A percentile compares a stretch with the other conserved stretches of the same genome.
Conservation (phyloP, 2,797 vertebrate genomes). For the Potorous gilbertii region DNA sequence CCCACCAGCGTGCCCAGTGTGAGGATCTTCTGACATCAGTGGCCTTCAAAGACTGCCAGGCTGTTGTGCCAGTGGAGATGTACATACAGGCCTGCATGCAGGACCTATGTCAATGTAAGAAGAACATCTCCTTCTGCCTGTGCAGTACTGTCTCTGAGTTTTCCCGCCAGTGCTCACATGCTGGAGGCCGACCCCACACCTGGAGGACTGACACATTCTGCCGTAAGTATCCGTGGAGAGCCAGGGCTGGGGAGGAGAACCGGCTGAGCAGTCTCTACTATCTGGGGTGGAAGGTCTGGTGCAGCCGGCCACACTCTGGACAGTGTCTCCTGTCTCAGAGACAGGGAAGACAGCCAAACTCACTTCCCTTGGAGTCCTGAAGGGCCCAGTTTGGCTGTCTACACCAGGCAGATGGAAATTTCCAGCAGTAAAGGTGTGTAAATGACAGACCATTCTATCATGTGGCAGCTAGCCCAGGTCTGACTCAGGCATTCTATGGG, state of each 20-base stretch:
- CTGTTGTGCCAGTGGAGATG: conserved; percentile 83
- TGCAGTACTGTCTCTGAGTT: conserved; percentile 94
- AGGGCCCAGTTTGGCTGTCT: not conserved
- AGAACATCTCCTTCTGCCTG: conserved; percentile 80
- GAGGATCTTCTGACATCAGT: conserved; percentile 81
- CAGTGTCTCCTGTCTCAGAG: not conserved
- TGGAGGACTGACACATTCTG: conserved; percentile 92
- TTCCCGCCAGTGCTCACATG: conserved; percentile 95
- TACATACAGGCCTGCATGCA: conserved; percentile 91
- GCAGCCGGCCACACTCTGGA: no score
- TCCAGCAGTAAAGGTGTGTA: not conserved
- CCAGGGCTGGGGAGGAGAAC: not conserved
- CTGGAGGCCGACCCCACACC: conserved; percentile 90
- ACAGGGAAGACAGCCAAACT: no score
- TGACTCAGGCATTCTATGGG: not conserved
- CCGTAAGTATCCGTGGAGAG: conserved; percentile 83
- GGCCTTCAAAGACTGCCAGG: conserved; percentile 87
- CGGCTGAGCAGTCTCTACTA: not conserved
- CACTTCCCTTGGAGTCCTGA: not conserved
- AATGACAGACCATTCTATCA: not conserved
- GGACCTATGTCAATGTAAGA: conserved; percentile 89
- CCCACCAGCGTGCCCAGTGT: conserved; percentile 86
- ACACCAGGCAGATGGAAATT: not conserved
- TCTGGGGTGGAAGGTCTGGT: not conserved
- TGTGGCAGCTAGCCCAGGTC: not conserved